Conservation (phyloP, 2,888 invertebrate species). For the Augochlorella aurata region DNA sequence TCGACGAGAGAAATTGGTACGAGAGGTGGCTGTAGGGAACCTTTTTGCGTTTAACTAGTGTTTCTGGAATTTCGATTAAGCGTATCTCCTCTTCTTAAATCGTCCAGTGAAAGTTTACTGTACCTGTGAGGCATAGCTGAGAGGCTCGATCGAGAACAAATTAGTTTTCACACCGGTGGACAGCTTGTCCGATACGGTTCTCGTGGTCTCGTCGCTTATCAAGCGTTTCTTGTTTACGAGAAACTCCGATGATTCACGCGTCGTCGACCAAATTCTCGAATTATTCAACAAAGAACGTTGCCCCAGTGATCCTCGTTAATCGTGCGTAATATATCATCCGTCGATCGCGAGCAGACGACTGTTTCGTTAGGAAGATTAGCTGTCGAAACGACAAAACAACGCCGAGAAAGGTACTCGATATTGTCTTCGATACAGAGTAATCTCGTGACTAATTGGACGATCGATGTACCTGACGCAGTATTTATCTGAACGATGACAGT, state of each 20-base stretch:
- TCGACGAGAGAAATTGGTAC: no score
- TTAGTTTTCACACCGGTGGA: neutral
- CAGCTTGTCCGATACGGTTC: neutral
- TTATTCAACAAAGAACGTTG: conserved; percentile 21
- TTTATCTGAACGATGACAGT: neutral
- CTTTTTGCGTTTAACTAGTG: no score
- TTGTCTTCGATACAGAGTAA: neutral
- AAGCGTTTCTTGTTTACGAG: neutral
- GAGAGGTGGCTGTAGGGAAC: no score
- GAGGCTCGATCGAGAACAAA: neutral
- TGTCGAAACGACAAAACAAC: conserved; percentile 9
- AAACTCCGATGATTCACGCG: neutral
- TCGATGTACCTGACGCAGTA: neutral
- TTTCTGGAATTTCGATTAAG: no score
- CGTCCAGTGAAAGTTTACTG: no score
- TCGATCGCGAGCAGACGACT: neutral
- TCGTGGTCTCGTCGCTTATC: neutral
- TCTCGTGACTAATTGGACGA: neutral
- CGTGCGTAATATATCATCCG: neutral
- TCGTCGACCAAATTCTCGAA: neutral
- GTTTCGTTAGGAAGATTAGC: conserved; percentile 1
- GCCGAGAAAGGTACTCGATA: neutral
- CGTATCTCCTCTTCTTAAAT: no score
- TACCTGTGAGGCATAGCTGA: no score
- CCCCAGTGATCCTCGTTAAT: neutral